phyloP scores from a whole-genome alignment of 2,113 vertebrate species.

The Rhynchomys soricoides region DNA sequence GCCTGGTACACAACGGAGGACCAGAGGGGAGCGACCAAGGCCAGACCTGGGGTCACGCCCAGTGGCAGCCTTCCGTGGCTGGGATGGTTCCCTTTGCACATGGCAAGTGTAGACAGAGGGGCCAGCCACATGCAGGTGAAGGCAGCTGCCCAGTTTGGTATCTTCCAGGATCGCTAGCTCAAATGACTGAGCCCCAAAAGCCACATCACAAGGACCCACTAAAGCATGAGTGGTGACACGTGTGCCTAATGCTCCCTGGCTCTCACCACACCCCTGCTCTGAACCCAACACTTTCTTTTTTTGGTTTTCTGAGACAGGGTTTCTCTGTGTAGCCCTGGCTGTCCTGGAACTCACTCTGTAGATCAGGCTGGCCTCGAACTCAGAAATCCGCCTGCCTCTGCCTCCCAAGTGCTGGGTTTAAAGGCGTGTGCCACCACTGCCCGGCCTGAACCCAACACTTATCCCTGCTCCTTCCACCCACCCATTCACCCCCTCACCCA shows the following conservation, averaged over 20 bases:
- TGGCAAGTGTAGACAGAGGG: not conserved
- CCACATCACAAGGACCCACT: not conserved
- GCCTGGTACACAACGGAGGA: not conserved
- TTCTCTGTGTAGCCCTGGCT: too few relatives aligned
- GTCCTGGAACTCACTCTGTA: too few relatives aligned
- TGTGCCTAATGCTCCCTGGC: too few relatives aligned
- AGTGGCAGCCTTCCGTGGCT: not conserved
- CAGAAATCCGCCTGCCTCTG: too few relatives aligned
- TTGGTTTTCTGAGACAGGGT: too few relatives aligned
- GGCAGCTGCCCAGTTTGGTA: not conserved
- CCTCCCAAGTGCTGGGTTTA: too few relatives aligned
- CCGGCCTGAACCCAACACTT: not conserved
- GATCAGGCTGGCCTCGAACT: too few relatives aligned
- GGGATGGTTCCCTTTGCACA: not conserved
- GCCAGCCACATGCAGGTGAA: not conserved
- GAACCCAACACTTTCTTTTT: not conserved
- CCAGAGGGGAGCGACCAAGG: not conserved
- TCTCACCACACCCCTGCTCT: not conserved
- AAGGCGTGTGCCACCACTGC: too few relatives aligned
- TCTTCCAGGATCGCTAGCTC: too few relatives aligned
- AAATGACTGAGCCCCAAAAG: not conserved
- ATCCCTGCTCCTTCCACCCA: not conserved
- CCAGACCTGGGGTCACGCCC: not conserved
- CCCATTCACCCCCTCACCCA: accelerated
- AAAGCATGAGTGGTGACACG: not conserved